Base-by-base conservation (phyloP, 30 jellyfish, hydroid and myxozoan genomes). In the Rhopilema esculentum region DNA sequence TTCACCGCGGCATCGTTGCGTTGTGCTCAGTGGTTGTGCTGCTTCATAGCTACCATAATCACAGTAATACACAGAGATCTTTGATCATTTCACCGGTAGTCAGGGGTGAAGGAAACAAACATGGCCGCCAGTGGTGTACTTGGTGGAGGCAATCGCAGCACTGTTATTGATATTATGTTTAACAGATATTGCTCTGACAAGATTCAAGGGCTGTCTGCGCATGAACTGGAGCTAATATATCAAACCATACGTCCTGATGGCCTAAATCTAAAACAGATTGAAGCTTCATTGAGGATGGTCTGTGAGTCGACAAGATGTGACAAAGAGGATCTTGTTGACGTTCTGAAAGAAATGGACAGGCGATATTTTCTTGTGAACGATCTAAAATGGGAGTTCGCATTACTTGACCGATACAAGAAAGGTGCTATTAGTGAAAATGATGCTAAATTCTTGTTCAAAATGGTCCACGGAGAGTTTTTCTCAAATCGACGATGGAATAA, bases 381-480 rank as follows among this genome's bases (percentile, higher is more conserved):
- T 66, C 52, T 92, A 63, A 96, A 88, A 83, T 92, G 98, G 98
- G 98, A 92, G 77, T 92, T 92, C 81, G 95, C 87, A 20, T 19
- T 92, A 88, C 92, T 92, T 25, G 97, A 92, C 69, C 65, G 95
- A 15, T 68, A 71, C 49, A 72, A 91, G 70, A 87, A 88, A 49
- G 98, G 97, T 49, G 95, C 97, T 0, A 92, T 92, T 7, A 50
- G 96, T 30, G 87, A 81, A 62, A 65, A 79, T 27, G 95, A 92
- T 80, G 95, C 95, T 19, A 32, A 27, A 25, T 92, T 92, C 50
- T 68, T 92, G 26, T 88, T 88, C 63, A 52, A 88, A 74, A 87
- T 82, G 97, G 98, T 88, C 1, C 97, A 92, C 32, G 98, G 98
- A 7, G 97, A 92, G 49, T 92, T 88, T 61, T 92, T 87, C 72